Percentiles rank a stretch among this genome's conserved stretches.
Evolutionary conservation across 2,113 vertebrate genomes (phyloP).

Genomic region (Lagopus muta): DNA sequence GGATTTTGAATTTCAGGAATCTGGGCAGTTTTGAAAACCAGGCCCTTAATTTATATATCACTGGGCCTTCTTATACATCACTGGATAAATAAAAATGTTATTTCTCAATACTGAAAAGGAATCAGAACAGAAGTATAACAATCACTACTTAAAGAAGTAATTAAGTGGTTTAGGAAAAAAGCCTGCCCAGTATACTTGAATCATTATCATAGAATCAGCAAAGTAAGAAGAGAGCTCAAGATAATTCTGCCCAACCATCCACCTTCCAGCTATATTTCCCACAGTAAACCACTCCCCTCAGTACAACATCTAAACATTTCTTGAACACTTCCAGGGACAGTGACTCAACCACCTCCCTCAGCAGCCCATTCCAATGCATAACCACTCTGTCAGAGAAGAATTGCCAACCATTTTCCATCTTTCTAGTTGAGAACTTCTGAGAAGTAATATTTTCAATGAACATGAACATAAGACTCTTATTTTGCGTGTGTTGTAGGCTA

Average conservation of each 20-base stretch:
- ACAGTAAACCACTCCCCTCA: no score
- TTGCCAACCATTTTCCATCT: neutral
- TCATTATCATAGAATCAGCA: neutral
- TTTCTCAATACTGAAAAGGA: neutral
- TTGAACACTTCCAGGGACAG: no score
- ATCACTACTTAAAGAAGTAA: neutral
- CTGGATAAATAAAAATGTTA: neutral
- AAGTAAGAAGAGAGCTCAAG: no score
- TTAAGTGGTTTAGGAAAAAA: neutral
- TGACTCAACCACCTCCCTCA: no score
- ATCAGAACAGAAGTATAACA: neutral
- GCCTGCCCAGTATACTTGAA: neutral
- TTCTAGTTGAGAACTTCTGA: neutral
- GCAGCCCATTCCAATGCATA: no score
- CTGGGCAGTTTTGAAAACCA: neutral
- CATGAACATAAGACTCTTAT: neutral
- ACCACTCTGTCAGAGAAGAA: no score
- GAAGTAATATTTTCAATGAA: neutral
- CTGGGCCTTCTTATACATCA: neutral
- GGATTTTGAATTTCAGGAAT: neutral
- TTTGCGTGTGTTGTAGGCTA: neutral
- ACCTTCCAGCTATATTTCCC: no score
- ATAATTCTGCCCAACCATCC: no score
- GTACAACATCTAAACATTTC: no score
- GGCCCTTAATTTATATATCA: neutral